Base-by-base conservation (phyloP, 2,113 vertebrate species). In the Peucedramus taeniatus region DNA sequence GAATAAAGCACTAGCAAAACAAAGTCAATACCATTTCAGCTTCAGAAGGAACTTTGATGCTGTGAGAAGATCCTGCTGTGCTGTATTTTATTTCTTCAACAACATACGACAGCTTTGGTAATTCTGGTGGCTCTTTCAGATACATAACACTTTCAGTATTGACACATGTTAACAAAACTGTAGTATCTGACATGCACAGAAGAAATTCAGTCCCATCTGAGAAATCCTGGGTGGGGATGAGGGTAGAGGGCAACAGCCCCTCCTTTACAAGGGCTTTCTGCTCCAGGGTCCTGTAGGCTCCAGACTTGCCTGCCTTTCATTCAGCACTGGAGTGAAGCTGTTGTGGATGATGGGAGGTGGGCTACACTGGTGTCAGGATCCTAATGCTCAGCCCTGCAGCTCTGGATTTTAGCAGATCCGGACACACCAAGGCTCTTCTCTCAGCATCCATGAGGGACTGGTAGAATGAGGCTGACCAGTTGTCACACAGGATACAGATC, bases 401-500 rank as follows among this genome's bases (percentile, higher is more conserved):
- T 47, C 51, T 70, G 15, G 37, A 22, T 69, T 83, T 75, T 45
- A 61, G 71, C 53, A 70, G 66, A 57, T 56, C 26, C 39, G 23
- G 75, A 45, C 11, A 27, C 23, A 54, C 12, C 59, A 39, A 22
- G 1, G 3, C 17, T 44, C 59, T 78, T 50, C 30, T 65, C 44
- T 16, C 60, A 60, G 44, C 7, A 28, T 21, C 51, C 30, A 40
- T 1, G 0, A 54, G 27, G 40, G 50, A 39, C 77, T 19, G 15
- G 35, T 15, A 47, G 42, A 56, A 80, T 27, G 19, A 49, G 9
- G 30, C 51, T 86, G 60, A 39, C 33, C 47, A 10, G 45, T 59
- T 90, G 50, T 68, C 27, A 26, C 12, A n/a, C 17, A 69, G 21
- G 12, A 20, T 19, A 24, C 0, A 0, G 17, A 28, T 59, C 60